A percentile compares a stretch with the other conserved stretches of the same genome.
These are phyloP conservation scores for Melanostoma scalare DNA, from an alignment of 2,888 invertebrate genomes.

Conservation along the genomic window DNA sequence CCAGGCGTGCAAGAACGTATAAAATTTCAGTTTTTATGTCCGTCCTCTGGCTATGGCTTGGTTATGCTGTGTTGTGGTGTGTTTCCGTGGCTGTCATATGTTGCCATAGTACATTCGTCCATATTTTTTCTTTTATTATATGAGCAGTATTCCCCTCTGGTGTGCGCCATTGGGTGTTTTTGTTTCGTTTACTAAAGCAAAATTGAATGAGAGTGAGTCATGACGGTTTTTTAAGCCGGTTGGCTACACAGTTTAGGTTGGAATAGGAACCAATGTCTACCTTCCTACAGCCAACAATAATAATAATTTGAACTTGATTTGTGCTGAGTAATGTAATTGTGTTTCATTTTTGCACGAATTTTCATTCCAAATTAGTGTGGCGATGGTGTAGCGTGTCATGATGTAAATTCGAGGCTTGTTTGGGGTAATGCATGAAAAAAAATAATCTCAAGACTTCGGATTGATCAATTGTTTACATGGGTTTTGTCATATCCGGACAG, in stretches of 20 bases:
- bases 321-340: constrained; percentile 34
- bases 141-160: not conserved
- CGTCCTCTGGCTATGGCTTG: constrained; percentile 36
- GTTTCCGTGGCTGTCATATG: not conserved
- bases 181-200: constrained; percentile 30
- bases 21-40: constrained; percentile 60
- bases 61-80: constrained; percentile 1
- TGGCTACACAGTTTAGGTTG: not conserved
- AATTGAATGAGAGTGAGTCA: constrained; percentile 43
- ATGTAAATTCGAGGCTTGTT: constrained; percentile 35
- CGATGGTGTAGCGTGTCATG: constrained; percentile 18
- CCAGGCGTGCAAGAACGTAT: constrained; percentile 42
- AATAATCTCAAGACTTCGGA: no score
- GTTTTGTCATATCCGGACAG: no score
- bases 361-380: constrained; percentile 4
- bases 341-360: not conserved
- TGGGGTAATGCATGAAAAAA: not conserved
- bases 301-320: constrained; percentile 45
- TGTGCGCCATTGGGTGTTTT: constrained; percentile 16
- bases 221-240: not conserved
- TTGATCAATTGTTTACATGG: no score
- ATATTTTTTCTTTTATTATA: constrained; percentile 21
- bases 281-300: not conserved
- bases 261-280: not conserved
- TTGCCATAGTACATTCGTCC: constrained; percentile 26